These are phyloP conservation scores for Chelon auratus DNA, from an alignment of 2,797 vertebrate genomes.

Conservation along the genomic window DNA sequence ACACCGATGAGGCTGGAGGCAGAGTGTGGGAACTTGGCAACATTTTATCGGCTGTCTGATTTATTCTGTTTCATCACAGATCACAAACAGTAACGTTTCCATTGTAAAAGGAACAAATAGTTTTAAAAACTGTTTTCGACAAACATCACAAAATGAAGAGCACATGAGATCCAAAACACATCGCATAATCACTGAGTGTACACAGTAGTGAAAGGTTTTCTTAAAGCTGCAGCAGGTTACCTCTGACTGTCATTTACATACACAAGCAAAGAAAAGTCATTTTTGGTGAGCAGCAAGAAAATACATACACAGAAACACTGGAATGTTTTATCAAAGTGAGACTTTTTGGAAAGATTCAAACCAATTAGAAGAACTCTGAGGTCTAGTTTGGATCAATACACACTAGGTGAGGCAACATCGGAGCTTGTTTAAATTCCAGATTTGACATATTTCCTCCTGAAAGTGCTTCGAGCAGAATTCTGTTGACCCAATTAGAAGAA, in stretches of 20 bases:
- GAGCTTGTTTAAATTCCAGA: background rate
- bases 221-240: background rate
- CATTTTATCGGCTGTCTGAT: background rate
- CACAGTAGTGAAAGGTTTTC: background rate
- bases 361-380: background rate
- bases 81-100: background rate
- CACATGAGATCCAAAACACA: background rate
- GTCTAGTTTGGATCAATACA: background rate
- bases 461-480: background rate
- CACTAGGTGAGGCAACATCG: background rate
- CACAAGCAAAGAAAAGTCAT: background rate
- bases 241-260: background rate
- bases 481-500: too few relatives aligned
- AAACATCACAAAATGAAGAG: slow-evolving; percentile 16
- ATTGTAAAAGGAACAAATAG: too few relatives aligned
- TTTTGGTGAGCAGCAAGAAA: background rate
- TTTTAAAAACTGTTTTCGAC: slow-evolving; percentile 4
- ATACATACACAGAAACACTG: background rate
- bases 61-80: too few relatives aligned
- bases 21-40: background rate
- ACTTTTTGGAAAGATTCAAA: background rate
- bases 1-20: slow-evolving; percentile 5
- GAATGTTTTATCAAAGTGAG: background rate
- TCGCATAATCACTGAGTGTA: background rate
- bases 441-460: background rate